phyloP scores from a whole-genome alignment of 2,797 vertebrate species.

The Furcifer pardalis region DNA sequence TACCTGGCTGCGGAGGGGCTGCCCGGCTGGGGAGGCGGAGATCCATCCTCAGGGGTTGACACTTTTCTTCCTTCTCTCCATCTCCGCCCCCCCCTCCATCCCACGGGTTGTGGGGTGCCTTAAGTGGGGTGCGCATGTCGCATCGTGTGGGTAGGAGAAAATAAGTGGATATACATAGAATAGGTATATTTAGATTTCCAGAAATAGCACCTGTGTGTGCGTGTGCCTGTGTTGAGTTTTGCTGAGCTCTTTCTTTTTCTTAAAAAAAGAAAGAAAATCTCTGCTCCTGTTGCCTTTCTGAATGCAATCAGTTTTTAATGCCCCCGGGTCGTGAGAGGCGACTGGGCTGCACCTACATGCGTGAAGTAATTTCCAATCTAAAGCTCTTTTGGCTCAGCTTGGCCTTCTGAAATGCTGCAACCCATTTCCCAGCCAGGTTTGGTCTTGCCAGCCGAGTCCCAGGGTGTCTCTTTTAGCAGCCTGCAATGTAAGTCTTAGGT shows the following conservation, averaged over 20 bases:
- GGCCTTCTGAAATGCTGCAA: constrained; percentile 27
- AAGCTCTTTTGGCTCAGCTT: constrained; percentile 24
- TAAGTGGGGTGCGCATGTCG: too few species aligned
- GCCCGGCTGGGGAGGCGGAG: background rate
- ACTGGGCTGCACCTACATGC: background rate
- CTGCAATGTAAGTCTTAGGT: background rate
- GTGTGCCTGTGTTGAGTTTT: background rate
- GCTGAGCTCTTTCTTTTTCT: too few species aligned
- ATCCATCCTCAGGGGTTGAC: background rate
- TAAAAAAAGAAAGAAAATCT: too few species aligned
- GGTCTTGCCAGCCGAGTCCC: constrained; percentile 19
- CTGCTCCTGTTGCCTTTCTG: background rate
- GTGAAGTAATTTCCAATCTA: constrained; percentile 12
- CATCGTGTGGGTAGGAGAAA: background rate
- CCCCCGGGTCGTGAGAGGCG: background rate
- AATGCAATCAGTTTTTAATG: constrained; percentile 13
- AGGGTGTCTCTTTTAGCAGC: constrained; percentile 11
- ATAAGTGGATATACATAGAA: background rate
- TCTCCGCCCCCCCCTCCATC: background rate
- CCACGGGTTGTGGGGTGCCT: too few species aligned
- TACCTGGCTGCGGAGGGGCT: constrained; percentile 3
- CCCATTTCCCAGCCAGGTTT: constrained; percentile 20
- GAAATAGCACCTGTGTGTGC: constrained; percentile 3
- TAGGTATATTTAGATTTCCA: background rate
- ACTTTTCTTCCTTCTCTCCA: background rate